These are phyloP conservation scores for Galaxias olidus DNA, from an alignment of 2,797 vertebrate genomes.

Conservation along the genomic window DNA sequence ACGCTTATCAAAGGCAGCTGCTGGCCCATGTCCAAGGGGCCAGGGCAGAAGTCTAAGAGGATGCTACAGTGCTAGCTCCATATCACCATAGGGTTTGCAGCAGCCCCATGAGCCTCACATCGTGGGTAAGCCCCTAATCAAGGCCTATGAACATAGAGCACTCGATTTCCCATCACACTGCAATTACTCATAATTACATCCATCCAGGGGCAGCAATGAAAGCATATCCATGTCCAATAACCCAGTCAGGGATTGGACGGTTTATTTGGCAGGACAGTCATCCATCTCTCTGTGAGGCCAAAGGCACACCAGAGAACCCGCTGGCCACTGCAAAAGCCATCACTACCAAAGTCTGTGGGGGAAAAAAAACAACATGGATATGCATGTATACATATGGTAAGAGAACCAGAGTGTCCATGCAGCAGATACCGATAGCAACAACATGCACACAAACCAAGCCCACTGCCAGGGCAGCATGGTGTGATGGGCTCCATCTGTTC, in stretches of 20 bases:
- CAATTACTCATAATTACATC: conserved; percentile 46
- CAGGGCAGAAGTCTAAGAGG: conserved; percentile 33
- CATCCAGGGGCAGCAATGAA: conserved; percentile 22
- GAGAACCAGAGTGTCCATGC: too few species aligned
- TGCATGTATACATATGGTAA: neutral
- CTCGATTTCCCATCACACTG: conserved; percentile 5
- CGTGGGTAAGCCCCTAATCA: conserved; percentile 31
- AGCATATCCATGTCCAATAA: conserved; percentile 41
- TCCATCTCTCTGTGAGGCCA: conserved; percentile 35
- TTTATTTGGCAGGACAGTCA: conserved; percentile 39
- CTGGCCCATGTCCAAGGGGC: too few species aligned
- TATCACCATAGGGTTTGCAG: conserved; percentile 17
- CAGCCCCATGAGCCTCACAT: conserved; percentile 35
- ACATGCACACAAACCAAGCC: neutral
- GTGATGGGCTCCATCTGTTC: too few species aligned
- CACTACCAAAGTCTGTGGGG: conserved; percentile 38
- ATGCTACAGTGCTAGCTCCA: conserved; percentile 32
- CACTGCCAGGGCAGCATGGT: too few species aligned
- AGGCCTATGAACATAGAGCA: conserved; percentile 15
- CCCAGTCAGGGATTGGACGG: conserved; percentile 36
- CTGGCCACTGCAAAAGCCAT: conserved; percentile 1
- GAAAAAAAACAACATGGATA: conserved; percentile 7
- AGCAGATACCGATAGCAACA: too few species aligned
- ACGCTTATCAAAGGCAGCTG: too few species aligned
- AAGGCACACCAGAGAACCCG: conserved; percentile 29